These are phyloP conservation scores for Catharus minimus DNA, from an alignment of 2,113 vertebrate species.

Conservation along the genomic window DNA sequence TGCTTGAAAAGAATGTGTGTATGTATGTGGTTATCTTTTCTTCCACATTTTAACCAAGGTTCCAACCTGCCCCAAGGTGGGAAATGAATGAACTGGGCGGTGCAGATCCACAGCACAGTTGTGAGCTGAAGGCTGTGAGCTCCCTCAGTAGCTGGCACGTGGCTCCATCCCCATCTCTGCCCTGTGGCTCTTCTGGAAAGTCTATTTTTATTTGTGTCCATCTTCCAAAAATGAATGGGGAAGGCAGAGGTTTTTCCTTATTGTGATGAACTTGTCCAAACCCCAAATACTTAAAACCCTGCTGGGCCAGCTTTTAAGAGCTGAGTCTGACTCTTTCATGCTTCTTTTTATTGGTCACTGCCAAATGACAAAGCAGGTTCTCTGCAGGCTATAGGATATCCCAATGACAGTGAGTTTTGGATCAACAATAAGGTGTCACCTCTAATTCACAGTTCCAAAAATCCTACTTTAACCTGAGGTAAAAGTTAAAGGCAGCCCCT, in stretches of 20 bases:
- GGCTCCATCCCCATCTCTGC: not conserved
- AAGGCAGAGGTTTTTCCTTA: not conserved
- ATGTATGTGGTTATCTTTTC: not conserved
- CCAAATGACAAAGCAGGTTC: not conserved
- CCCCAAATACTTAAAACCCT: not conserved
- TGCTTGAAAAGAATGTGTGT: not conserved
- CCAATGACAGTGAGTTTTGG: not conserved
- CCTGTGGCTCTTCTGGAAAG: not conserved
- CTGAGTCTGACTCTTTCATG: not conserved
- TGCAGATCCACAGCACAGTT: fast-evolving
- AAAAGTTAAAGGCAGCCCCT: not conserved
- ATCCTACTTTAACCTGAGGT: not conserved
- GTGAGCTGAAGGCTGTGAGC: not conserved
- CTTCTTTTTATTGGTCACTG: not conserved
- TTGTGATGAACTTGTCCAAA: not conserved
- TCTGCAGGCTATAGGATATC: not conserved
- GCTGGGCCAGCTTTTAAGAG: not conserved
- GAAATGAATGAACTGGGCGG: fast-evolving
- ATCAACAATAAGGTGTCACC: not conserved
- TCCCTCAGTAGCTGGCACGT: fast-evolving
- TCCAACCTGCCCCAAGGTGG: not conserved
- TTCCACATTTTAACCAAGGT: not conserved
- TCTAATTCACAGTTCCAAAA: not conserved
- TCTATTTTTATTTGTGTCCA: conserved; percentile 2
- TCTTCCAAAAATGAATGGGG: not conserved